Percentiles rank a stretch among this genome's conserved stretches.
Conservation (phyloP, 2,113 vertebrate species). For the Tachycineta bicolor region DNA sequence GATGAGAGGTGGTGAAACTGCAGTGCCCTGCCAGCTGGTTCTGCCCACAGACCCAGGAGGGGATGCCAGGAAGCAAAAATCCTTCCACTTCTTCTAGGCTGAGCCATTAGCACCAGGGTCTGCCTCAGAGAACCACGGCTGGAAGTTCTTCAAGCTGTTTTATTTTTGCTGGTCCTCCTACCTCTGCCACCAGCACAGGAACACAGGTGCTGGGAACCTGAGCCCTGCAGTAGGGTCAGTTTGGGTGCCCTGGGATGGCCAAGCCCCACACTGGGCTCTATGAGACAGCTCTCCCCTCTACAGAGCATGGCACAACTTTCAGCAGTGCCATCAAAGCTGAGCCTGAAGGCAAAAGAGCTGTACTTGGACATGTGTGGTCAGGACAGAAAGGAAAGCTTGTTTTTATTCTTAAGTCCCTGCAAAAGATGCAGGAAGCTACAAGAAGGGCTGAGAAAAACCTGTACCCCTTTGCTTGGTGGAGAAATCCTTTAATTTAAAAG, state of each 20-base stretch:
- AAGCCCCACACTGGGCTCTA: not conserved
- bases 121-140: not conserved
- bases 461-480: not conserved
- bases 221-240: not conserved
- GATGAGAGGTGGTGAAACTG: not conserved
- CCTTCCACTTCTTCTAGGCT: not conserved
- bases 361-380: not conserved
- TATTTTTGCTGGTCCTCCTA: not conserved
- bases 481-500: not conserved
- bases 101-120: not conserved
- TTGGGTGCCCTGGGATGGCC: not conserved
- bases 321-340: not conserved
- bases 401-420: not conserved
- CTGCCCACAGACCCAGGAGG: not conserved
- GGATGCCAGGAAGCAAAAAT: not conserved
- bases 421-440: not conserved
- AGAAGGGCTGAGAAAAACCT: not conserved
- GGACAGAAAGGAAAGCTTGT: not conserved
- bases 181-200: not conserved
- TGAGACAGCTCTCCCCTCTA: not conserved
- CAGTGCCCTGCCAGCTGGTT: not conserved
- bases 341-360: not conserved
- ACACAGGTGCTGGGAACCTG: accelerated
- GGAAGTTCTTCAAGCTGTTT: not conserved
- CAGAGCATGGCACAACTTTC: not conserved